These are phyloP conservation scores for Lanius ludovicianus DNA, from an alignment of 2,113 vertebrate species.

Conservation along the genomic window DNA sequence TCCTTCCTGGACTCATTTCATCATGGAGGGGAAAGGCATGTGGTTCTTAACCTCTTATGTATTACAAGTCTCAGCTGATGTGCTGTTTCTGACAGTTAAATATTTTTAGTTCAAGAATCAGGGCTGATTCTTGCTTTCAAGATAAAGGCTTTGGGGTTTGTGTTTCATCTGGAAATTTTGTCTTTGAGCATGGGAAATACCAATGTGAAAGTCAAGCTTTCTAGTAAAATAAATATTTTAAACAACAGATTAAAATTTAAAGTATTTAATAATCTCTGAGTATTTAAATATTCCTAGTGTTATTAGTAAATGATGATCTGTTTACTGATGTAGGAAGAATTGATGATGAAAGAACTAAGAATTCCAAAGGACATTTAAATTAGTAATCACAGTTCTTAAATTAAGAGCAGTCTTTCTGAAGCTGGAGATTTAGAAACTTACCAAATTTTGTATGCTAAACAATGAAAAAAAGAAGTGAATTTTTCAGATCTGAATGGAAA, in stretches of 20 bases:
- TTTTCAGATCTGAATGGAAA: background rate
- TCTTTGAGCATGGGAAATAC: background rate
- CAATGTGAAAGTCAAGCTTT: background rate
- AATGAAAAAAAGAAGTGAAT: background rate
- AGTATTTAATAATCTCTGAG: conserved; percentile 1
- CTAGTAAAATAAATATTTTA: conserved; percentile 45
- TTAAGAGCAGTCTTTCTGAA: background rate
- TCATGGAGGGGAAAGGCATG: accelerated
- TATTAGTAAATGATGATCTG: conserved; percentile 22
- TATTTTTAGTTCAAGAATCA: background rate
- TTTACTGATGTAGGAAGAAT: background rate
- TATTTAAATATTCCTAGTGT: background rate
- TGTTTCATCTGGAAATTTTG: background rate
- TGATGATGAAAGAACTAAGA: background rate
- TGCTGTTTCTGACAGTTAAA: background rate
- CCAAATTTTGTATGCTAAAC: background rate
- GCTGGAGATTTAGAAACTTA: background rate
- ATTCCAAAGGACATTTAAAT: conserved; percentile 10
- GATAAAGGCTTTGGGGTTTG: background rate
- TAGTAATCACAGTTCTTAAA: background rate
- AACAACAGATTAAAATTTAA: conserved; percentile 22
- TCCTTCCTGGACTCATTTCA: background rate
- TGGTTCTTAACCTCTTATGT: background rate
- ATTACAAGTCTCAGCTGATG: background rate
- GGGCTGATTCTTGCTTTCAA: background rate